Conservation (phyloP, 37 sponge, comb jelly and placozoan genomes). For the Hexactinellida sp. region DNA sequence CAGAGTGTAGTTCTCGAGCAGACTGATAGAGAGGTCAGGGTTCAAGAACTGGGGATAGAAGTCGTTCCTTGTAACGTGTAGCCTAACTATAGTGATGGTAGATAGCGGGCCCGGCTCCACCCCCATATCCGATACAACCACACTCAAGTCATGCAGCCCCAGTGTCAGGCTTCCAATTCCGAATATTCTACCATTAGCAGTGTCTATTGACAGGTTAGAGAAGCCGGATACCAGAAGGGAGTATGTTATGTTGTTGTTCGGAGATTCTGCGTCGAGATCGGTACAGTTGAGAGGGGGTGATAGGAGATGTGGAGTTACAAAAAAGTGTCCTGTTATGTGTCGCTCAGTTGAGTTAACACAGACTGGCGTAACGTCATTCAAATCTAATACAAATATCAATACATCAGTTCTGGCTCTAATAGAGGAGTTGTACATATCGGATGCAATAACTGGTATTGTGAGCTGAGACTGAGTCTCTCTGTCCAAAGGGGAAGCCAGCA, state of each 20-base stretch:
- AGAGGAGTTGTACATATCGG: neutral
- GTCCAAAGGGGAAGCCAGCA: neutral
- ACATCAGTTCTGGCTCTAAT: neutral
- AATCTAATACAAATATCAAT: neutral
- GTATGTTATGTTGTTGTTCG: neutral
- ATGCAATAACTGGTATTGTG: neutral
- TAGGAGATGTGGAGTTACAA: neutral
- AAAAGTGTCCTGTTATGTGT: neutral
- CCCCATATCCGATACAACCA: neutral
- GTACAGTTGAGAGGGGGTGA: neutral
- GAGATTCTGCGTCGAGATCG: neutral
- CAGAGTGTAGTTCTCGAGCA: neutral
- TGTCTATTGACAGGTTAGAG: neutral
- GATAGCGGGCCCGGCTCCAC: neutral
- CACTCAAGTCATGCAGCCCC: neutral
- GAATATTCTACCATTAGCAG: neutral
- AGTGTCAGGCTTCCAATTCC: neutral
- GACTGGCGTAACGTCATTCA: neutral
- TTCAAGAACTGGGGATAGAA: neutral
- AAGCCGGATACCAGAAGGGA: neutral
- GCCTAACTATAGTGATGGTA: neutral
- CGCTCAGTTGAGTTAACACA: neutral
- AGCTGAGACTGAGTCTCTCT: neutral
- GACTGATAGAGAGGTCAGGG: neutral
- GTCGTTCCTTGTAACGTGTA: neutral